Percentiles rank a stretch among this genome's conserved stretches.
phyloP scores from a whole-genome alignment of 1,140 invertebrate genomes.

The Pygmarrhopalites habei region DNA sequence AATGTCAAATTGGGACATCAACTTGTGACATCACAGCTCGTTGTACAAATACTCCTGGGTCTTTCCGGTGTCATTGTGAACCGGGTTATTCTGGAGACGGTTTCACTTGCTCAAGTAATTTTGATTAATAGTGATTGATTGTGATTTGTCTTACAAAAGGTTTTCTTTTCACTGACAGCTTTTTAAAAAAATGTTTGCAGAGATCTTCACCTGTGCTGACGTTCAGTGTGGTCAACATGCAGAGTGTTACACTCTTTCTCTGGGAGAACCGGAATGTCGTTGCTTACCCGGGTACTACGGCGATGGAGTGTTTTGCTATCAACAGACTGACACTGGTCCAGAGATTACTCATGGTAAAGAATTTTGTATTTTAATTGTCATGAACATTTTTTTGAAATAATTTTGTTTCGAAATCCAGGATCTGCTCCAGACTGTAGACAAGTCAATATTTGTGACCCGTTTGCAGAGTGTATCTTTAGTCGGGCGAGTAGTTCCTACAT shows the following conservation, averaged over 20 bases:
- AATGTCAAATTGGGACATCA: conserved; percentile 66
- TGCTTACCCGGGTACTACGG: conserved; percentile 53
- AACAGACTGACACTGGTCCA: conserved; percentile 10
- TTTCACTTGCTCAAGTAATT: conserved; percentile 45
- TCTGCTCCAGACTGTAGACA: conserved; percentile 44
- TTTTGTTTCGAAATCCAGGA: too few species aligned
- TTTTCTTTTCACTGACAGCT: too few species aligned
- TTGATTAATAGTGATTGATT: too few species aligned
- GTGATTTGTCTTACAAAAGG: too few species aligned
- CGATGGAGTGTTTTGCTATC: conserved; percentile 50
- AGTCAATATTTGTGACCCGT: conserved; percentile 47
- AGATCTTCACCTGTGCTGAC: conserved; percentile 46
- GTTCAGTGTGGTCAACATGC: conserved; percentile 53
- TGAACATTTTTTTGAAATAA: background rate
- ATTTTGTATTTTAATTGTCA: background rate
- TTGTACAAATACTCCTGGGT: conserved; percentile 72
- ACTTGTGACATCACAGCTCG: conserved; percentile 72
- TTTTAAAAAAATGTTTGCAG: too few species aligned
- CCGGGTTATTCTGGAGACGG: conserved; percentile 55
- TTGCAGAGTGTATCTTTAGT: conserved; percentile 50
- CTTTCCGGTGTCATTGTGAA: conserved; percentile 64
- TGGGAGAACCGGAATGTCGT: conserved; percentile 49
- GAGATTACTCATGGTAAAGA: conserved; percentile 3
- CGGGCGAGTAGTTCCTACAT: conserved; percentile 42
- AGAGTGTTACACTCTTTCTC: conserved; percentile 51